Evolutionary conservation across 2,797 vertebrate species (phyloP).

Genomic region (Acanthornis magna): DNA sequence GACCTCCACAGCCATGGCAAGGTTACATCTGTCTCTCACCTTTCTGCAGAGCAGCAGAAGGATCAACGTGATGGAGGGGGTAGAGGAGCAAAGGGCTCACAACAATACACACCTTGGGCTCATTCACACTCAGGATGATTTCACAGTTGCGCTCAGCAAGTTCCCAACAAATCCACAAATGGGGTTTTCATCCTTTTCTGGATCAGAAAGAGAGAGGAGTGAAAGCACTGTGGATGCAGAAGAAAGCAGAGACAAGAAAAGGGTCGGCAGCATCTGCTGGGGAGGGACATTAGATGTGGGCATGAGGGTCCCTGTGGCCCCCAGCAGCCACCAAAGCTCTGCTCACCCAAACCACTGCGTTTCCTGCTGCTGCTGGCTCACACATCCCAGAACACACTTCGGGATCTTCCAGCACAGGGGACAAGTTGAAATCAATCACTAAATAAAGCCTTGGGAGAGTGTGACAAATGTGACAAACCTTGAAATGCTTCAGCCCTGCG

Average conservation of each 20-base stretch:
- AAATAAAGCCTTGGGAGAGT: neutral
- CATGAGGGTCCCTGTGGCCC: neutral
- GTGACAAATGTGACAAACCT: neutral
- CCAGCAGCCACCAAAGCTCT: neutral
- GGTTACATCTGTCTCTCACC: neutral
- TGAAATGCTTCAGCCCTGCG: neutral
- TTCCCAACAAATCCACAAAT: neutral
- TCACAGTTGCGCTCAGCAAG: neutral
- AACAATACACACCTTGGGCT: neutral
- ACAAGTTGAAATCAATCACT: neutral
- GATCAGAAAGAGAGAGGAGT: neutral
- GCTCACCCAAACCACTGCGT: neutral
- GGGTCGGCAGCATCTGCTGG: neutral
- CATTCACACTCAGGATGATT: neutral
- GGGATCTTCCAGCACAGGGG: neutral
- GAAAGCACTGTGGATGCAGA: neutral
- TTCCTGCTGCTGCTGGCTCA: neutral
- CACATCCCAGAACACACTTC: neutral
- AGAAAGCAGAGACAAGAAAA: neutral
- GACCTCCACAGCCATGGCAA: neutral
- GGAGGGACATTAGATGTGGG: neutral
- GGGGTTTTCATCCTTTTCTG: neutral
- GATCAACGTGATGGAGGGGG: neutral
- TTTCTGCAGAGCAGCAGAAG: neutral
- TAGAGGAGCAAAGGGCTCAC: neutral